Percentiles rank a stretch among this genome's conserved stretches.
Conservation (phyloP, 2,797 vertebrate genomes). For the Alectoris magna region DNA sequence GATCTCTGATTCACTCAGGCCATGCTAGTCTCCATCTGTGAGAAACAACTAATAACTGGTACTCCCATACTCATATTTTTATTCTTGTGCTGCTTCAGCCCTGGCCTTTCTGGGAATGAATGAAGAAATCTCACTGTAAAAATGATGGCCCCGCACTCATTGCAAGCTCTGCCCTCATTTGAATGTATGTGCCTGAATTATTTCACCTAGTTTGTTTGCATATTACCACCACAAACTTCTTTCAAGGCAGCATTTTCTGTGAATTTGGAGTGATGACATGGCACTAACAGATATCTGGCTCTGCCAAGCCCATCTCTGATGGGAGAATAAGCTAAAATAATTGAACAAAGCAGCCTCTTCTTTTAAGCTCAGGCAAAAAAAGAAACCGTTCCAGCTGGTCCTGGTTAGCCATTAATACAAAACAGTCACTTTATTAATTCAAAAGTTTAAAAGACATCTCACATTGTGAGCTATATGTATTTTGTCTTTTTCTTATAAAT, state of each 20-base stretch:
- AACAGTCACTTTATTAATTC: neutral
- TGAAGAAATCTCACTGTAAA: neutral
- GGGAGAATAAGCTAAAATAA: neutral
- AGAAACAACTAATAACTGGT: neutral
- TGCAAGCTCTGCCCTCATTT: neutral
- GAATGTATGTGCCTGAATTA: neutral
- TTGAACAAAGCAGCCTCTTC: neutral
- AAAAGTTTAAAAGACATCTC: neutral
- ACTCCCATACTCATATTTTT: fast-evolving
- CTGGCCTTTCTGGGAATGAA: neutral
- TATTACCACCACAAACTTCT: neutral
- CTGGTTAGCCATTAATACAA: neutral
- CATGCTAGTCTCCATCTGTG: neutral
- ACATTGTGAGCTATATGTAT: fast-evolving
- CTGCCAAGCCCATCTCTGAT: neutral
- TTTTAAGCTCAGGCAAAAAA: neutral
- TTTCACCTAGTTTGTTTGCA: neutral
- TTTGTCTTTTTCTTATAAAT: neutral
- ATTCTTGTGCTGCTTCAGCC: neutral
- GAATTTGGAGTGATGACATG: neutral
- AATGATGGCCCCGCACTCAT: fast-evolving
- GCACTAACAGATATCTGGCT: neutral
- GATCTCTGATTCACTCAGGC: neutral
- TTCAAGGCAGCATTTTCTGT: neutral
- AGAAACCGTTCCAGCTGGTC: neutral